Evolutionary conservation across 2,888 invertebrate genomes (phyloP).

Genomic region (Acanthosoma haemorrhoidale): DNA sequence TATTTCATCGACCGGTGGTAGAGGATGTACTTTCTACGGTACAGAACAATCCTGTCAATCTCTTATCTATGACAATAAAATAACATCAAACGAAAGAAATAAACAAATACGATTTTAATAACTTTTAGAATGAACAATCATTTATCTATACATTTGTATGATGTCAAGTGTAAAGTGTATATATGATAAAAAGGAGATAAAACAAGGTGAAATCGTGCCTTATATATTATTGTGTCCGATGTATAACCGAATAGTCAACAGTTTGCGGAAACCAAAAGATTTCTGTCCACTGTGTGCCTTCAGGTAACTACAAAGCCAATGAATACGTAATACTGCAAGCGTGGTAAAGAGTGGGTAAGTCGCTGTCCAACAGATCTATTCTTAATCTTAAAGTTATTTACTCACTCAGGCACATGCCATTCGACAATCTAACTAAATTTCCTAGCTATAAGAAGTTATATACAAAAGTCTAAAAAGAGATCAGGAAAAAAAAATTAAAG

Average conservation of each 20-base stretch:
- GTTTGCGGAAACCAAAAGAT: constrained; percentile 47
- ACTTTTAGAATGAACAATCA: too few species aligned
- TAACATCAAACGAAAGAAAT: too few species aligned
- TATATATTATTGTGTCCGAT: neutral
- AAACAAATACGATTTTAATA: too few species aligned
- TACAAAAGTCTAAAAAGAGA: neutral
- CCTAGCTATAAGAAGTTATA: neutral
- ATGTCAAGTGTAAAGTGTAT: neutral
- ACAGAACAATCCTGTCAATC: too few species aligned
- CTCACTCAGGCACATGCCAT: constrained; percentile 13
- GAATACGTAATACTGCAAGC: constrained; percentile 19
- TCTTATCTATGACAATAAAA: too few species aligned
- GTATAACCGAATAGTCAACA: constrained; percentile 29
- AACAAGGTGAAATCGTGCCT: constrained; percentile 1
- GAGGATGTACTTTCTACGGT: too few species aligned
- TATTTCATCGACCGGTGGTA: too few species aligned
- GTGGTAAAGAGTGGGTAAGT: constrained; percentile 14
- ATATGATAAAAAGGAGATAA: constrained; percentile 11
- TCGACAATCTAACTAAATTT: neutral
- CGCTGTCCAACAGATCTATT: neutral
- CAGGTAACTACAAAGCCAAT: constrained; percentile 33
- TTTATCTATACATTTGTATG: neutral
- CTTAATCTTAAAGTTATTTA: neutral
- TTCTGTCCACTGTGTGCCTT: constrained; percentile 31
- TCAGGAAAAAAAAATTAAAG: neutral